phyloP scores from a whole-genome alignment of 2,113 vertebrate genomes.

The Tachycineta bicolor region DNA sequence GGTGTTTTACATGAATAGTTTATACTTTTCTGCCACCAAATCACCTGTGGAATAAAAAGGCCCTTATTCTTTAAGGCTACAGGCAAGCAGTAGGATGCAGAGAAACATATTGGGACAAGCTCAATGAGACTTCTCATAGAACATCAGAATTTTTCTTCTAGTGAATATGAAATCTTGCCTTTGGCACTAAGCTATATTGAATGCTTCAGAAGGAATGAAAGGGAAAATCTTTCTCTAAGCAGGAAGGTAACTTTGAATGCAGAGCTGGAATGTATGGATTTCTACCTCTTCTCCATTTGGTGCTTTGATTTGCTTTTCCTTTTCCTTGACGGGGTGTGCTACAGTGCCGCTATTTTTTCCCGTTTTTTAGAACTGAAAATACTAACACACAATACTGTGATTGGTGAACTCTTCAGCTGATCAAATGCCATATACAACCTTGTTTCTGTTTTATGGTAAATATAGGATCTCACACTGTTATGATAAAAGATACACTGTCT shows the following conservation, averaged over 20 bases:
- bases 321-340: neutral
- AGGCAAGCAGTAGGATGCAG: neutral
- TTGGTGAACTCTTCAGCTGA: neutral
- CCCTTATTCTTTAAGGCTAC: neutral
- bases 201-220: conserved; percentile 32
- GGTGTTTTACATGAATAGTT: neutral
- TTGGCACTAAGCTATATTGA: conserved; percentile 16
- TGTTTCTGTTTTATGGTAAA: neutral
- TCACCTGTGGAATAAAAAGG: neutral
- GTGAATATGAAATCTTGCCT: conserved; percentile 20
- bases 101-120: neutral
- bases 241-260: conserved; percentile 5
- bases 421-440: neutral
- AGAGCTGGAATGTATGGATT: neutral
- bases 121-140: neutral
- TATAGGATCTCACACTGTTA: neutral
- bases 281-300: neutral
- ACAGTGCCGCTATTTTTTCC: neutral
- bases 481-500: neutral
- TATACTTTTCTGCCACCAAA: neutral
- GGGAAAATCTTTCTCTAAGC: neutral
- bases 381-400: neutral
- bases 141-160: neutral
- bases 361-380: neutral
- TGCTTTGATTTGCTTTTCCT: conserved; percentile 38